Evolutionary conservation across 2,797 vertebrate genomes (phyloP).

Genomic region (Vireo griseus): DNA sequence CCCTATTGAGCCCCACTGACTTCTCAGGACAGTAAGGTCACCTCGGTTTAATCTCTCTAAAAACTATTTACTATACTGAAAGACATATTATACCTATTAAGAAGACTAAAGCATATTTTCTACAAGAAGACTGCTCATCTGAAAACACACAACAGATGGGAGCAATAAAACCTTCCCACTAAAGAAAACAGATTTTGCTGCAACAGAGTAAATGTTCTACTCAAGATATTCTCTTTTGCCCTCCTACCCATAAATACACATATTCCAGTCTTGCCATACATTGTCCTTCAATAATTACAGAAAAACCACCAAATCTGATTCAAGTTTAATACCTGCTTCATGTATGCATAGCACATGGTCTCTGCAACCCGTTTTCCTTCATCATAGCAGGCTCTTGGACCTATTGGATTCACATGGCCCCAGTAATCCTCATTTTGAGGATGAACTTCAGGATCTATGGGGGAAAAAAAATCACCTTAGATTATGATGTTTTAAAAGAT

Average conservation of each 20-base stretch:
- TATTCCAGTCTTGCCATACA: not conserved
- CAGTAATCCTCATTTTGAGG: conserved; percentile 98
- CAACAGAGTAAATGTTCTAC: not conserved
- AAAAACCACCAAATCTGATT: not conserved
- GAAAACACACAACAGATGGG: not conserved
- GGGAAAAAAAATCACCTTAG: not conserved
- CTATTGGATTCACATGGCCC: conserved; percentile 98
- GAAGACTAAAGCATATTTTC: not conserved
- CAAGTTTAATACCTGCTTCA: conserved; percentile 89
- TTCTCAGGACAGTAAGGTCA: not conserved
- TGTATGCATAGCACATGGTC: conserved; percentile 99
- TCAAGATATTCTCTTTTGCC: not conserved
- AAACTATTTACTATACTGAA: not conserved
- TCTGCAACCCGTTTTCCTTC: conserved; percentile 97
- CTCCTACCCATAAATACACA: not conserved
- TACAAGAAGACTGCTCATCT: not conserved
- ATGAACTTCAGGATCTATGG: conserved; percentile 93
- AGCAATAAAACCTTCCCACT: not conserved
- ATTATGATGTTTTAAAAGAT: not conserved
- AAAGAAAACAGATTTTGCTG: not conserved
- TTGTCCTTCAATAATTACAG: conserved; percentile 7
- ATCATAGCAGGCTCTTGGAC: conserved; percentile 95
- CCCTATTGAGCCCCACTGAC: not conserved
- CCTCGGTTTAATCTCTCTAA: not conserved
- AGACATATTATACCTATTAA: not conserved